Percentiles rank a stretch among this genome's conserved stretches.
phyloP scores from a whole-genome alignment of 2,113 vertebrate genomes.

The Jaculus jaculus region DNA sequence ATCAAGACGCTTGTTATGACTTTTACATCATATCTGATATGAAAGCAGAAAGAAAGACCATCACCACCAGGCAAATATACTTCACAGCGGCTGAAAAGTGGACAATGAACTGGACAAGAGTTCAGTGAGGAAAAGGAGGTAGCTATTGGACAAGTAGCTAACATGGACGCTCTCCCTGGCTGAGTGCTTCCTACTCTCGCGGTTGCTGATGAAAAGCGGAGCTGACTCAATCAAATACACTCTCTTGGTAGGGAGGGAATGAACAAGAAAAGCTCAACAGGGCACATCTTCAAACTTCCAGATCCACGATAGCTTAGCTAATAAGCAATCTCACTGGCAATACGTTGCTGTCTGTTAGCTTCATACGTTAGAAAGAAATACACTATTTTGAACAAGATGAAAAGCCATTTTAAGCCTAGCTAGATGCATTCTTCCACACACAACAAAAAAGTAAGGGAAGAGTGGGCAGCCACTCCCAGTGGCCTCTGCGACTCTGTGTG shows the following conservation, averaged over 20 bases:
- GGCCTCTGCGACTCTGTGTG: background rate
- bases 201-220: background rate
- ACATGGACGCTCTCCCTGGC: background rate
- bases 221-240: background rate
- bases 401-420: background rate
- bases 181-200: background rate
- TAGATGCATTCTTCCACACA: background rate
- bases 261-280: background rate
- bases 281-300: background rate
- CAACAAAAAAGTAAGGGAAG: background rate
- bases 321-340: background rate
- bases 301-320: background rate
- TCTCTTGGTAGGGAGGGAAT: background rate
- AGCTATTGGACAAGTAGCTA: background rate
- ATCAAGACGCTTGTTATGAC: background rate
- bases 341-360: background rate
- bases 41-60: constrained; percentile 35
- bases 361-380: background rate
- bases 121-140: background rate
- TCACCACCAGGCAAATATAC: background rate
- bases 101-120: background rate
- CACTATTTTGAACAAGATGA: background rate
- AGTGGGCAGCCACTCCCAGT: background rate
- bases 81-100: background rate
- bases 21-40: background rate